Percentiles rank a stretch among this genome's conserved stretches.
phyloP scores from a whole-genome alignment of 2,113 vertebrate genomes.

The Aythya baeri region DNA sequence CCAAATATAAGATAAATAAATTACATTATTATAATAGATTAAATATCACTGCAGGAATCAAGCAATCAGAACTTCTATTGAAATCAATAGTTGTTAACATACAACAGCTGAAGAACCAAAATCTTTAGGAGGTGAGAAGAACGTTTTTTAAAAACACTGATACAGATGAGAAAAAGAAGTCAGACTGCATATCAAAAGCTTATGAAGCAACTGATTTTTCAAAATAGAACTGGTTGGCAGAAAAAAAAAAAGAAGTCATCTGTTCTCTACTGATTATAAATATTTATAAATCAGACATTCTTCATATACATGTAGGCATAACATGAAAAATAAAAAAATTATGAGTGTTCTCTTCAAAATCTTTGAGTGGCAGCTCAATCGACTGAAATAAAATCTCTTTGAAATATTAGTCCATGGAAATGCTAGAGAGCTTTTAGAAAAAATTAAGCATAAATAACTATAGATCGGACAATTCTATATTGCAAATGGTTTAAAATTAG shows the following conservation, averaged over 20 bases:
- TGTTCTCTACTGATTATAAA: background rate
- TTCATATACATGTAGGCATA: background rate
- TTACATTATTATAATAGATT: background rate
- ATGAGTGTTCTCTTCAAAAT: background rate
- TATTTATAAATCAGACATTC: background rate
- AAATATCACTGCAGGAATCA: background rate
- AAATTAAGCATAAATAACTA: background rate
- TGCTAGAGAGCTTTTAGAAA: background rate
- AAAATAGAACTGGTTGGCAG: background rate
- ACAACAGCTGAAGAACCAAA: background rate
- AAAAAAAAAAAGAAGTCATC: background rate
- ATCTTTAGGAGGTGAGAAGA: background rate
- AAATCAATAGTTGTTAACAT: background rate
- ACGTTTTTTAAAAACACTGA: background rate
- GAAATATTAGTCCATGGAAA: background rate
- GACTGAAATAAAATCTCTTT: background rate
- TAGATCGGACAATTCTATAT: background rate
- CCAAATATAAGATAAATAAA: background rate
- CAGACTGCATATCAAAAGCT: background rate
- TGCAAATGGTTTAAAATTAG: background rate
- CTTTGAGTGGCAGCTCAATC: background rate
- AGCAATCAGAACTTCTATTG: background rate
- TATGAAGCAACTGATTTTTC: background rate
- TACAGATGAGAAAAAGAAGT: background rate
- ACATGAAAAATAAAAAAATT: background rate